A percentile compares a stretch with the other conserved stretches of the same genome.
phyloP scores from a whole-genome alignment of 2,888 invertebrate genomes.

The Dilophus febrilis region DNA sequence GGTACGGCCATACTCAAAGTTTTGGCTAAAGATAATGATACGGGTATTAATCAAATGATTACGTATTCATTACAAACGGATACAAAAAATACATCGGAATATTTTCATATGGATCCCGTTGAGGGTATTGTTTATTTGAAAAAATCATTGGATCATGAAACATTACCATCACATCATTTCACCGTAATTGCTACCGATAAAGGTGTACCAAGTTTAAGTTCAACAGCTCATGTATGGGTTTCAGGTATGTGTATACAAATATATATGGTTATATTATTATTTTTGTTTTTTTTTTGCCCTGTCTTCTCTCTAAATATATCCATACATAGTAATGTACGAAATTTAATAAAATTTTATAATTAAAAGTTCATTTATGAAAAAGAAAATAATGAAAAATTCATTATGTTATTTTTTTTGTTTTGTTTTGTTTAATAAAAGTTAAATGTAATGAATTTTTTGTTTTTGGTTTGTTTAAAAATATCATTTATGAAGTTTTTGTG shows the following conservation, averaged over 20 bases:
- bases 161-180: conserved; percentile 53
- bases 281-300: no score
- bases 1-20: conserved; percentile 56
- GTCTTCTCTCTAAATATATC: no score
- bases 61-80: conserved; percentile 52
- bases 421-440: no score
- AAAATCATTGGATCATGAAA: conserved; percentile 67
- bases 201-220: conserved; percentile 65
- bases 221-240: conserved; percentile 70
- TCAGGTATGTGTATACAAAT: conserved; percentile 41
- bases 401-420: no score
- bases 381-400: no score
- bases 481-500: no score
- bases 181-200: conserved; percentile 65
- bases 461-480: no score
- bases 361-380: no score
- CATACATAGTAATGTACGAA: no score
- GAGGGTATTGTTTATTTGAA: conserved; percentile 62
- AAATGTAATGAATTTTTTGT: no score
- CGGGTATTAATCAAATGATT: conserved; percentile 46
- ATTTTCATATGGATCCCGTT: conserved; percentile 59
- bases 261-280: no score
- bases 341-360: no score
- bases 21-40: conserved; percentile 59
- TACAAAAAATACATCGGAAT: conserved; percentile 41